Evolutionary conservation across 2,113 vertebrate genomes (phyloP).

Genomic region (Phalacrocorax pelagicus): DNA sequence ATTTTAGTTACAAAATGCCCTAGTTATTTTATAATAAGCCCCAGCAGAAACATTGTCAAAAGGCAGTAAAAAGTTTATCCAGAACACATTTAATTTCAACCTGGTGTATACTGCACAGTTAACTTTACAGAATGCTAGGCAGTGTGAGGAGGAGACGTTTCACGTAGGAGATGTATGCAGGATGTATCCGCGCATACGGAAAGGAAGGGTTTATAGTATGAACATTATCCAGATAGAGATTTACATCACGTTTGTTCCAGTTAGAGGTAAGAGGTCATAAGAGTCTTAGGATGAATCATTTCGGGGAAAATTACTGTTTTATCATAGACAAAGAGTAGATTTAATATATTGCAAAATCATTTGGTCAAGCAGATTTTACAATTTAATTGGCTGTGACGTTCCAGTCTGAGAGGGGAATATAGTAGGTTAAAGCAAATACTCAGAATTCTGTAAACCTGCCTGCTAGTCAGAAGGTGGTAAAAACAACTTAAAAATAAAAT

Average conservation of each 20-base stretch:
- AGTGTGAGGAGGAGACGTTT: neutral
- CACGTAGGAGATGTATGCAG: neutral
- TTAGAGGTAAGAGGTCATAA: neutral
- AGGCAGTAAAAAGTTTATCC: conserved; percentile 43
- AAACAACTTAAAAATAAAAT: neutral
- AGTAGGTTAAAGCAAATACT: neutral
- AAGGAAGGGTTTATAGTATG: neutral
- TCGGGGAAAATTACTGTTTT: neutral
- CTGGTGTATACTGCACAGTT: neutral
- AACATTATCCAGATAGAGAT: neutral
- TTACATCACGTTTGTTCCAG: conserved; percentile 47
- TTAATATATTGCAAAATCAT: neutral
- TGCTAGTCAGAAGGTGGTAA: neutral
- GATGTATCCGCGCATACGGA: neutral
- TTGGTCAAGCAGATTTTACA: neutral
- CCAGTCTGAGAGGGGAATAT: neutral
- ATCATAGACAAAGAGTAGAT: neutral
- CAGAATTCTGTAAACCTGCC: neutral
- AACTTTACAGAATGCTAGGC: neutral
- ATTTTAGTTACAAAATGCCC: conserved; percentile 32
- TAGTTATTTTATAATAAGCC: conserved; percentile 37
- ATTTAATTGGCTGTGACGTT: neutral
- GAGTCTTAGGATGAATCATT: conserved; percentile 16
- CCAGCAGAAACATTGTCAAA: conserved; percentile 9
- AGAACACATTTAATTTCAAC: neutral